Conservation (phyloP, 2,888 invertebrate species). For the Orchesellides sinensis region DNA sequence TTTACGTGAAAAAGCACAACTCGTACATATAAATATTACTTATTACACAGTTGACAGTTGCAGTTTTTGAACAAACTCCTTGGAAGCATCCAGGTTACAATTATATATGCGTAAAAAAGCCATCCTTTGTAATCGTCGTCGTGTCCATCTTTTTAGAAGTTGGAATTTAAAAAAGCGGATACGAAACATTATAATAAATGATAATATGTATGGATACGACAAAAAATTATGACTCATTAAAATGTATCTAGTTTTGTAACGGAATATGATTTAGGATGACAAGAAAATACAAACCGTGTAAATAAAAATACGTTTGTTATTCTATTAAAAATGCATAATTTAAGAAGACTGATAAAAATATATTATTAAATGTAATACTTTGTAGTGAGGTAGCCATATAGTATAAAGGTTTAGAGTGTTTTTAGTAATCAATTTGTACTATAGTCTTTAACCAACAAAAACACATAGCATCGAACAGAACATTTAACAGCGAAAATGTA, state of each 20-base stretch:
- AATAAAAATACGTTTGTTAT: slow-evolving; percentile 1
- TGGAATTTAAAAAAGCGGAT: background rate
- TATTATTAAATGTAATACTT: too few relatives aligned
- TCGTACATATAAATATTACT: too few relatives aligned
- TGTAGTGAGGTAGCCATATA: background rate
- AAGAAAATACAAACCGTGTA: background rate
- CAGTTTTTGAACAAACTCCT: too few relatives aligned
- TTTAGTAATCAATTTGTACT: slow-evolving; percentile 4
- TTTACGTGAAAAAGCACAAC: too few relatives aligned
- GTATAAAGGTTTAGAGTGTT: background rate
- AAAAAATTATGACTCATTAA: slow-evolving; percentile 16
- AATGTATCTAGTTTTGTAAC: slow-evolving; percentile 25
- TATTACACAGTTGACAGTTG: too few relatives aligned
- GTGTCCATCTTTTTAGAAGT: background rate
- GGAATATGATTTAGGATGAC: slow-evolving; percentile 8
- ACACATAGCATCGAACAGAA: too few relatives aligned
- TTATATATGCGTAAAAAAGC: too few relatives aligned
- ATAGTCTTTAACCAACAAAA: too few relatives aligned
- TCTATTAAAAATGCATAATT: slow-evolving; percentile 34
- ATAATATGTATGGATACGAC: background rate
- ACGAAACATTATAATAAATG: background rate
- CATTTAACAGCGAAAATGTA: too few relatives aligned
- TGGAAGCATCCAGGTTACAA: too few relatives aligned
- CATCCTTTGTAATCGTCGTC: background rate
- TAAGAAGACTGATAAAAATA: slow-evolving; percentile 54